phyloP scores from a whole-genome alignment of 2,797 vertebrate genomes.

The Discoglossus pictus region DNA sequence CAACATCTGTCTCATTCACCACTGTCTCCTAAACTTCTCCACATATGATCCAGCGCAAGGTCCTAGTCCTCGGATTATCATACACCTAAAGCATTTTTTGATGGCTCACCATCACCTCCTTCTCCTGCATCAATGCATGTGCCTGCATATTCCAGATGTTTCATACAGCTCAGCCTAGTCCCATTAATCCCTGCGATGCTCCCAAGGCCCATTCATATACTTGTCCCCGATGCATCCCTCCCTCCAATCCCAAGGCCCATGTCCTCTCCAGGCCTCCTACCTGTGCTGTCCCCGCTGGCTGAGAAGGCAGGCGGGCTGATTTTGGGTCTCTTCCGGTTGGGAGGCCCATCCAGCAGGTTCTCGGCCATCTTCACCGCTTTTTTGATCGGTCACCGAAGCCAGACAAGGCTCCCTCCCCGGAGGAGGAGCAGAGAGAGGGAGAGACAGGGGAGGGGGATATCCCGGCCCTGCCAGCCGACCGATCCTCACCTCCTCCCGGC shows the following conservation, averaged over 20 bases:
- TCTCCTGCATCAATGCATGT: no score
- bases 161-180: no score
- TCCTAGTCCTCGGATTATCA: no score
- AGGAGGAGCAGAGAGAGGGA: slow-evolving; percentile 30
- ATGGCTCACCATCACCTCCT: no score
- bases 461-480: slow-evolving; percentile 26
- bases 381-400: slow-evolving; percentile 40
- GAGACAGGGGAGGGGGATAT: slow-evolving; percentile 5
- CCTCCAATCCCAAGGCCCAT: slow-evolving; percentile 43
- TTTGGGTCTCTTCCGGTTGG: slow-evolving; percentile 92
- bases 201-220: no score
- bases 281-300: slow-evolving; percentile 86
- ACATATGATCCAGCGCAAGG: no score
- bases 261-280: no score
- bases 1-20: no score
- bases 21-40: no score
- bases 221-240: neutral
- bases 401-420: slow-evolving; percentile 31
- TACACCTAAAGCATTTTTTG: no score
- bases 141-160: no score
- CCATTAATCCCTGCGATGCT: no score
- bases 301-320: slow-evolving; percentile 93
- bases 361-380: slow-evolving; percentile 83
- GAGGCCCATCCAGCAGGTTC: slow-evolving; percentile 95
- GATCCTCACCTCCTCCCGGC: slow-evolving; percentile 6